A percentile compares a stretch with the other conserved stretches of the same genome.
These are phyloP conservation scores for Acronicta aceris DNA, from an alignment of 2,888 invertebrate genomes.

Conservation along the genomic window DNA sequence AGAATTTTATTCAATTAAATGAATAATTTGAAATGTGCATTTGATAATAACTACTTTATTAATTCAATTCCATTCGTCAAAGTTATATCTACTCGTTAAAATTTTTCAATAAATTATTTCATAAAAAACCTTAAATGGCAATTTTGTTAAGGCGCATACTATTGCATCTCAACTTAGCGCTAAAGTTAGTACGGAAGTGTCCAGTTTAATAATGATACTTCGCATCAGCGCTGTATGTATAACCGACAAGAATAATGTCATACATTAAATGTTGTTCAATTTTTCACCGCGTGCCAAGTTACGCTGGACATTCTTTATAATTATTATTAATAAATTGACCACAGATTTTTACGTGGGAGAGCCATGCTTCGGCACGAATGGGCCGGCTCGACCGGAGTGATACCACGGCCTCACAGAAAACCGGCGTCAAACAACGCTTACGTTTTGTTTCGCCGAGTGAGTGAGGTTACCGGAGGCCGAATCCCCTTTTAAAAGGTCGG, in stretches of 20 bases:
- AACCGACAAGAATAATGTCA: not conserved
- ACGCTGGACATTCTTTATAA: conserved; percentile 1
- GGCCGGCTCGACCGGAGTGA: too few relatives aligned
- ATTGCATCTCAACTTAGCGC: conserved; percentile 19
- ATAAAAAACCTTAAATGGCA: not conserved
- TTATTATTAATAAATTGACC: conserved; percentile 23
- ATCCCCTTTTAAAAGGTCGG: too few relatives aligned
- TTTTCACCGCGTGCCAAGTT: not conserved
- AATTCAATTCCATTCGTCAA: conserved; percentile 14
- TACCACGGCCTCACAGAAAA: too few relatives aligned
- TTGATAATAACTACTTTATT: conserved; percentile 2
- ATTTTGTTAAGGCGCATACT: conserved; percentile 1
- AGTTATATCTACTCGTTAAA: not conserved
- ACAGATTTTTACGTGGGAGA: too few relatives aligned
- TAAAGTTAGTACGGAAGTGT: not conserved
- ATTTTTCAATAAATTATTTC: conserved; percentile 3
- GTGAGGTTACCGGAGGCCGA: too few relatives aligned
- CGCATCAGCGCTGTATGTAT: not conserved
- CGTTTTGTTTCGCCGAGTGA: too few relatives aligned
- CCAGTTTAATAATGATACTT: not conserved
- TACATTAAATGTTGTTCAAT: not conserved
- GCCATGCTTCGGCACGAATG: too few relatives aligned
- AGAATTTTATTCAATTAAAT: too few relatives aligned
- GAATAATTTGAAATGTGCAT: too few relatives aligned
- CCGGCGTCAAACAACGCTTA: too few relatives aligned